These are phyloP conservation scores for Scomber japonicus DNA, from an alignment of 2,113 vertebrate genomes.

Conservation along the genomic window DNA sequence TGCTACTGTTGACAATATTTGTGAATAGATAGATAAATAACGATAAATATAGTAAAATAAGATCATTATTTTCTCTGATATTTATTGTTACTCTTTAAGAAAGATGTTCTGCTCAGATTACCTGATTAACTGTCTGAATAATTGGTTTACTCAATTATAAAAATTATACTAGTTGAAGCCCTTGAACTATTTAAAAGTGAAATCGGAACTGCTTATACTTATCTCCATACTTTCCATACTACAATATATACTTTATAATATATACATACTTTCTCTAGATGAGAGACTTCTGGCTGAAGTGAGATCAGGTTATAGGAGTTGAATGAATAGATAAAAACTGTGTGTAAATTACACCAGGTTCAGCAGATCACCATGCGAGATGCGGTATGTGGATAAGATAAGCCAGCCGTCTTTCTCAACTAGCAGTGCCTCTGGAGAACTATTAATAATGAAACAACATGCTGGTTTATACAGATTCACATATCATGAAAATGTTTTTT, in stretches of 20 bases:
- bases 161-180: no score
- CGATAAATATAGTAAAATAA: no score
- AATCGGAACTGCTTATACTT: neutral
- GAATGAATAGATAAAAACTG: conserved; percentile 51
- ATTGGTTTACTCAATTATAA: neutral
- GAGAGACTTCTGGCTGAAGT: conserved; percentile 7
- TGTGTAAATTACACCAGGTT: conserved; percentile 46
- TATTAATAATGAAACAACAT: conserved; percentile 73
- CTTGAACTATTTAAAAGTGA: neutral
- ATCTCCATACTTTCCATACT: neutral
- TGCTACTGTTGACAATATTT: no score
- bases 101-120: neutral
- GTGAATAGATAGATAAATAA: no score
- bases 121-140: neutral
- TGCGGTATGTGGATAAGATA: conserved; percentile 23
- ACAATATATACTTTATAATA: neutral
- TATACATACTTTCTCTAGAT: conserved; percentile 11
- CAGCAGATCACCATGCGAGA: conserved; percentile 44
- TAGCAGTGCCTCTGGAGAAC: conserved; percentile 47
- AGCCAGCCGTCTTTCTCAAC: conserved; percentile 47
- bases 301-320: conserved; percentile 24
- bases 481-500: conserved; percentile 71
- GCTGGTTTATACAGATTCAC: conserved; percentile 63
- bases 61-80: no score
- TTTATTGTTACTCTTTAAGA: neutral